Evolutionary conservation across 1,140 invertebrate species (phyloP), one percentile per base, ranked within the genome.

Genomic region (Zaprionus tsacasi): DNA sequence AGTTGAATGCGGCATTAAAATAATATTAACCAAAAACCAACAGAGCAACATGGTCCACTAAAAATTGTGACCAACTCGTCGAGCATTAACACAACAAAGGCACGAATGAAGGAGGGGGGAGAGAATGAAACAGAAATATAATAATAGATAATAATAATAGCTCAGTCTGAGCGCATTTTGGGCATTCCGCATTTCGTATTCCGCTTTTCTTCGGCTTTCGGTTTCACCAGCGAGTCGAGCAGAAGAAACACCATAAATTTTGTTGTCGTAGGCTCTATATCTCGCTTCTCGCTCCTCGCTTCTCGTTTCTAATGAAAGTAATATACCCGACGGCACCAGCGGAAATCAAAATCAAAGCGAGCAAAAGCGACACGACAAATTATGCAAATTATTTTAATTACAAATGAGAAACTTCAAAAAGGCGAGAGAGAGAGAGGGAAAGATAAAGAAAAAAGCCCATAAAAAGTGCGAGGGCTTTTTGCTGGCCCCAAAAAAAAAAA

Each of bases 301-400:
- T 21, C 21, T 7, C 57, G 21, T 90, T 91, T 91, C 89, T 86
- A 91, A 91, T 82, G 89, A 91, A 91, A 91, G 88, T 91, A 85
- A 91, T 80, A 91, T 80, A 86, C 57, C 54, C 57, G 45, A 38
- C 15, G 56, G 15, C 12, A 36, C 10, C 35, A 67, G 54, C 70
- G 64, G 66, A 75, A 72, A 77, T 64, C 38, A 38, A 72, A 71
- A 21, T 21, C 21, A 21, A 21, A 21, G 21, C 21, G 21, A 50
- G 67, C 75, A 36, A 58, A 72, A 78, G 56, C 75, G 52, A 65
- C 78, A 83, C 87, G 64, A 87, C 21, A 91, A 91, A 81, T 91
- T 91, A 91, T 91, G 87, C 87, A 91, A 91, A 91, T 91, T 91
- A 88, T 83, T 87, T 91, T 91, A 87, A 91, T 91, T 91, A 81